These are phyloP conservation scores for Girardinus metallicus DNA, from an alignment of 2,797 vertebrate genomes.

Conservation along the genomic window DNA sequence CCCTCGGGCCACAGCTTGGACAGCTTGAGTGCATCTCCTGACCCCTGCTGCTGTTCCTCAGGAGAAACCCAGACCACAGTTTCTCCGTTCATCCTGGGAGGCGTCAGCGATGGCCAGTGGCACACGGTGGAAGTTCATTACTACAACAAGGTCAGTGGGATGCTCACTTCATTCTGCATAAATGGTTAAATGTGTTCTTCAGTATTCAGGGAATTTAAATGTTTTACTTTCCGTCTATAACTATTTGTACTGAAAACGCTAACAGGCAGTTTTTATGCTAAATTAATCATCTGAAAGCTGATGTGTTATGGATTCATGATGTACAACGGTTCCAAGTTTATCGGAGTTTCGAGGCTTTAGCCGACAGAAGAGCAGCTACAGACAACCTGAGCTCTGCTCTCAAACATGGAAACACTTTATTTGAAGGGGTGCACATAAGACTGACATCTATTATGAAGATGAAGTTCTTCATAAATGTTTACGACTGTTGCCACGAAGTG, in stretches of 20 bases:
- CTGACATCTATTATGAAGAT: too few species aligned
- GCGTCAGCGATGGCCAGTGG: slow-evolving; percentile 95
- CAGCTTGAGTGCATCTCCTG: neutral
- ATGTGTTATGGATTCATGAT: neutral
- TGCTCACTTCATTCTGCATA: neutral
- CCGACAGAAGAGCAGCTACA: neutral
- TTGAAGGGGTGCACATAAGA: too few species aligned
- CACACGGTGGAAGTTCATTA: slow-evolving; percentile 91
- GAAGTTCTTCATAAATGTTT: too few species aligned
- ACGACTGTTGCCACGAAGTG: too few species aligned
- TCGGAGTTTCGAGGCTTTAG: neutral
- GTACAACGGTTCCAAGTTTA: neutral
- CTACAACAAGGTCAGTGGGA: slow-evolving; percentile 87
- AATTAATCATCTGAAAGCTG: neutral
- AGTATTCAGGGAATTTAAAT: neutral
- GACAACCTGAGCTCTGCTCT: neutral
- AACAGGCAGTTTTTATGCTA: neutral
- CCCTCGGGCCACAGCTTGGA: too few species aligned
- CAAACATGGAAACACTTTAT: neutral
- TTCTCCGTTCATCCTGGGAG: slow-evolving; percentile 86
- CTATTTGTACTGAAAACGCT: neutral
- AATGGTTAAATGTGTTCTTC: neutral
- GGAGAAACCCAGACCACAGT: slow-evolving; percentile 92
- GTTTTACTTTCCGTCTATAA: neutral
- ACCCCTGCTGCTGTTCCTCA: slow-evolving; percentile 48